These are phyloP conservation scores for Bombyx huttoni DNA, from an alignment of 2,888 invertebrate species.

Conservation along the genomic window DNA sequence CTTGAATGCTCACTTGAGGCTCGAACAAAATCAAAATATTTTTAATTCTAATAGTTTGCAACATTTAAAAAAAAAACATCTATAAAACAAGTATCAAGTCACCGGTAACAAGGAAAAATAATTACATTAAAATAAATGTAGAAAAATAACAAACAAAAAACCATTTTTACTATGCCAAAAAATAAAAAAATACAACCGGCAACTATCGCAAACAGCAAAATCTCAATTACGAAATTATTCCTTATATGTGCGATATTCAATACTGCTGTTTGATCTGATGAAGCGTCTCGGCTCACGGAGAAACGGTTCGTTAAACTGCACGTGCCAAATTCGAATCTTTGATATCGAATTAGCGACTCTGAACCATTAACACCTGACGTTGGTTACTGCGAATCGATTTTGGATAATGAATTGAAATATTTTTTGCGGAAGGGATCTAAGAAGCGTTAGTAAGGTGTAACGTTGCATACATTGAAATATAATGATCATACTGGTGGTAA, in stretches of 20 bases:
- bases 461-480: too few species aligned
- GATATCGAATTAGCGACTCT: conserved; percentile 57
- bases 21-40: too few species aligned
- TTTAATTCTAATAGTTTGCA: too few species aligned
- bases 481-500: too few species aligned
- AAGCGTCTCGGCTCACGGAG: conserved; percentile 33
- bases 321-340: conserved; percentile 38
- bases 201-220: not conserved
- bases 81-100: too few species aligned
- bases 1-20: not conserved
- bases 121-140: too few species aligned
- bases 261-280: conserved; percentile 36
- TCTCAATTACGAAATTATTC: conserved; percentile 9
- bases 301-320: conserved; percentile 48
- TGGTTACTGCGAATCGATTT: not conserved
- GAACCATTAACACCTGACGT: conserved; percentile 36
- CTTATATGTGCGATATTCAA: conserved; percentile 5
- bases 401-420: not conserved
- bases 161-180: not conserved
- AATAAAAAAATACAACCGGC: not conserved
- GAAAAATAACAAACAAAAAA: too few species aligned
- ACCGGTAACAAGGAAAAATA: too few species aligned
- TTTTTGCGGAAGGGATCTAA: too few species aligned
- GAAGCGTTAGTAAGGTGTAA: too few species aligned
- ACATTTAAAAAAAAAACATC: too few species aligned